A percentile compares a stretch with the other conserved stretches of the same genome.
Conservation (phyloP, 2,888 invertebrate species). For the Eristalis intricaria region DNA sequence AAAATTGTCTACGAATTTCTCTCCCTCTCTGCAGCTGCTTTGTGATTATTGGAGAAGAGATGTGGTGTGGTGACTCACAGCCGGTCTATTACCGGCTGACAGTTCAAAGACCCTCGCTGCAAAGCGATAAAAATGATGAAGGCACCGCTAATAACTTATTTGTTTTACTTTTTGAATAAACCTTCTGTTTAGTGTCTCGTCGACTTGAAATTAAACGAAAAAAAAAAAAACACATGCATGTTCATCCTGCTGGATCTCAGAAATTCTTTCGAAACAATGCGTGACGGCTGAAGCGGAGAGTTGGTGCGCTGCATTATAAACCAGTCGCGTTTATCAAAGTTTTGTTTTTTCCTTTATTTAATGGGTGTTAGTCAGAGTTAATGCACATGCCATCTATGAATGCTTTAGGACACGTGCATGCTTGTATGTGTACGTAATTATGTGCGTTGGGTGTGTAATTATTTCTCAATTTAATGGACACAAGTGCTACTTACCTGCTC, state of each 20-base stretch:
- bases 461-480: not conserved
- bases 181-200: slow-evolving; percentile 23
- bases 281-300: slow-evolving; percentile 10
- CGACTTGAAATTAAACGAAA: not conserved
- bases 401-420: slow-evolving; percentile 7
- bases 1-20: slow-evolving; percentile 7
- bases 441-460: not conserved
- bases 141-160: slow-evolving; percentile 31
- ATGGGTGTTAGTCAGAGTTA: slow-evolving; percentile 33
- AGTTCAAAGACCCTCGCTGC: slow-evolving; percentile 36
- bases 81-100: slow-evolving; percentile 24
- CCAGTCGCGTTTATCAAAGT: not conserved
- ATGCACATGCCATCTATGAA: slow-evolving; percentile 10
- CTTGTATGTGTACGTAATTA: not conserved
- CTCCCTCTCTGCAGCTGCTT: slow-evolving; percentile 1
- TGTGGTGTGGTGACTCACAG: slow-evolving; percentile 49
- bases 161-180: slow-evolving; percentile 36
- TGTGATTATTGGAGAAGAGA: not conserved
- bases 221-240: not conserved
- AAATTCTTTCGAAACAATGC: slow-evolving; percentile 1
- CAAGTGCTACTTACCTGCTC: not conserved
- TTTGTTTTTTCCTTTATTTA: not conserved
- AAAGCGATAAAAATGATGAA: slow-evolving; percentile 18
- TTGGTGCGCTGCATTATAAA: slow-evolving; percentile 11
- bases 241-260: slow-evolving; percentile 2